Evolutionary conservation across 2,113 vertebrate species (phyloP).

Genomic region (Hippoglossus stenolepis): DNA sequence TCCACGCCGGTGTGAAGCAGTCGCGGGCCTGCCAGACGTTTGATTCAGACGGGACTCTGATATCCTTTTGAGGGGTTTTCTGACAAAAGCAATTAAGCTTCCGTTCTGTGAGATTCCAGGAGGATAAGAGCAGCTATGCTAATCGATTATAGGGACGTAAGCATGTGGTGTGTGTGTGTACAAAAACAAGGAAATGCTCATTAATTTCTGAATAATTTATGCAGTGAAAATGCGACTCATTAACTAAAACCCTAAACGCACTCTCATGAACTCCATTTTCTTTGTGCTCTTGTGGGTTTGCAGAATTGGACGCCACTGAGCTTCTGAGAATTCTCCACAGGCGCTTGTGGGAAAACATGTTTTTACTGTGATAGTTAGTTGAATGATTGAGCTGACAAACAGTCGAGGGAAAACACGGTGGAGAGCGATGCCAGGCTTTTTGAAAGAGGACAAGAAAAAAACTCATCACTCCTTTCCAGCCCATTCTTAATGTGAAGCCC

Average conservation of each 20-base stretch:
- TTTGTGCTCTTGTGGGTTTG: conserved; percentile 8
- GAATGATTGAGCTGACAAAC: conserved; percentile 48
- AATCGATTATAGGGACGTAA: conserved; percentile 15
- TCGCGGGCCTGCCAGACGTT: background rate
- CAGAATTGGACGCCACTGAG: conserved; percentile 23
- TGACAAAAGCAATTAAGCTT: background rate
- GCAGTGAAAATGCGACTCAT: background rate
- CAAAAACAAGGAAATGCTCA: too few species aligned
- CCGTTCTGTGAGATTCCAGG: conserved; percentile 22
- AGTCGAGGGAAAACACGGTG: conserved; percentile 28
- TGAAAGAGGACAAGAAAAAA: conserved; percentile 4
- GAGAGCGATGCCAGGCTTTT: conserved; percentile 17
- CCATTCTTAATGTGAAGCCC: conserved; percentile 24
- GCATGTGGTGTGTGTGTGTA: too few species aligned
- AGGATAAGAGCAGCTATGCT: conserved; percentile 2
- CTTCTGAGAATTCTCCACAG: conserved; percentile 54
- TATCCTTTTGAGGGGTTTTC: background rate
- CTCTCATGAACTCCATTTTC: background rate
- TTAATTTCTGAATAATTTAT: background rate
- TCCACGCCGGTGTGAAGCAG: background rate
- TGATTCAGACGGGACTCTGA: background rate
- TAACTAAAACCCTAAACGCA: background rate
- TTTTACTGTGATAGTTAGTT: conserved; percentile 42
- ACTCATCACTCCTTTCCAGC: conserved; percentile 1
- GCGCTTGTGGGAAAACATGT: conserved; percentile 38